Percentiles rank a stretch among this genome's conserved stretches.
Evolutionary conservation across 2,797 vertebrate genomes (phyloP).

Genomic region (Cyprinella venusta): DNA sequence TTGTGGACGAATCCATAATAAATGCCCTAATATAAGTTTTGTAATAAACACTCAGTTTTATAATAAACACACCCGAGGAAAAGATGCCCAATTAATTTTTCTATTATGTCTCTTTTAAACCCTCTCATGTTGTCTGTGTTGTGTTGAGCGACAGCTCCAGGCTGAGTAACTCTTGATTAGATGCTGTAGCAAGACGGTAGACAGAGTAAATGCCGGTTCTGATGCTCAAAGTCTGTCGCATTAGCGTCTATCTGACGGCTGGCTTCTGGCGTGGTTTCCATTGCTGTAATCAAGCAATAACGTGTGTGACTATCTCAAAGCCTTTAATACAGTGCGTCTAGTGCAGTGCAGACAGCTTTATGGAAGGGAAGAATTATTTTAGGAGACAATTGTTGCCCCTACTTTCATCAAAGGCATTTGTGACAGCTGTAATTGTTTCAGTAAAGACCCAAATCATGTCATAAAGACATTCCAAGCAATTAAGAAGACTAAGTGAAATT

Average conservation of each 20-base stretch:
- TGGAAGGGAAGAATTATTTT: not conserved
- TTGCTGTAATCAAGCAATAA: slow-evolving; percentile 44
- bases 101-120: not conserved
- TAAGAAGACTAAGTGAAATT: slow-evolving; percentile 6
- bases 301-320: not conserved
- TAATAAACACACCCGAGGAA: not conserved
- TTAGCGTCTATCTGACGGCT: slow-evolving; percentile 16
- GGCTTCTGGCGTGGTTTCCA: not conserved
- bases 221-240: slow-evolving; percentile 17
- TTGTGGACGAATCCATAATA: slow-evolving; percentile 1
- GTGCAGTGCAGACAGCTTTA: slow-evolving; percentile 18
- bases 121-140: slow-evolving; percentile 6
- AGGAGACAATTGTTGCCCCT: slow-evolving; percentile 20
- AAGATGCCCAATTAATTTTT: not conserved
- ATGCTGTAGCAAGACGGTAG: slow-evolving; percentile 18
- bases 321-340: slow-evolving; percentile 18
- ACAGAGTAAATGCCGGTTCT: slow-evolving; percentile 36
- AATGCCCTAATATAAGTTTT: no score
- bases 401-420: slow-evolving; percentile 22
- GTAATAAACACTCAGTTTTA: no score
- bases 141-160: slow-evolving; percentile 28
- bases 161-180: slow-evolving; percentile 42
- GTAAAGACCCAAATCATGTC: slow-evolving; percentile 20
- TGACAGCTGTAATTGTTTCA: slow-evolving; percentile 5
- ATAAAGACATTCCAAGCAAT: slow-evolving; percentile 23